Evolutionary conservation across 1,140 invertebrate genomes (phyloP), one percentile per base, ranked within the genome.

Genomic region (Pseudomyrmex pallidus): DNA sequence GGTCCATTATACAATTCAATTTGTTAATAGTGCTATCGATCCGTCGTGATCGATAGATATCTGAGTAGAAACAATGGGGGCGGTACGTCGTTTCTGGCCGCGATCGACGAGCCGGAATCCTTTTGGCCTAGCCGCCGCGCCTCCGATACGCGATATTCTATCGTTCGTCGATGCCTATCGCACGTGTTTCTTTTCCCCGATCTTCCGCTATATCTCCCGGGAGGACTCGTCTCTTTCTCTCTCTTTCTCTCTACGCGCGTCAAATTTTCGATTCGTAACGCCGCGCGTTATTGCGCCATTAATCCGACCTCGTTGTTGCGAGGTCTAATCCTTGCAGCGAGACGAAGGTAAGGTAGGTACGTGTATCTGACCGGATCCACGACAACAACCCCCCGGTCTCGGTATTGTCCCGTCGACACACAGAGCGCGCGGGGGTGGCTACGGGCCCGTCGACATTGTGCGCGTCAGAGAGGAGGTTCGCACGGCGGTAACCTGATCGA

Each of bases 401-500:
- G 5, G 35, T 7, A 88, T 88, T 87, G 86, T 87, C 61, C 62
- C 15, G 61, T 25, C 66, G 52, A 85, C 2, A 66, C 2, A 66
- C 5, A 35, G 25, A 9, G 57, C n/a, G 22, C 25, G 54, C 56
- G 64, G 57, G 46, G 57, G 15, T 35, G 35, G n/a, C 62, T 46
- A 59, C 54, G 74, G 70, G 67, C 35, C 35, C 35, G 35, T 5
- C 35, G 85, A 92, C 87, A 93, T 92, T 93, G 90, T 92, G 72
- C 82, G 70, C 63, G 73, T 72, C 61, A 92, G 90, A 89, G 90
- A 90, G 88, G 85, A 89, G 84, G 86, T 87, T 87, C 78, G 87
- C 85, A 87, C 90, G 87, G 88, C 89, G 90, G 94, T 93, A 94
- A 94, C 93, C 91, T 91, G 93, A 94, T 94, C 93, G 90, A 94